Conservation (phyloP, 2,888 invertebrate species). For the Cephus pulcher region DNA sequence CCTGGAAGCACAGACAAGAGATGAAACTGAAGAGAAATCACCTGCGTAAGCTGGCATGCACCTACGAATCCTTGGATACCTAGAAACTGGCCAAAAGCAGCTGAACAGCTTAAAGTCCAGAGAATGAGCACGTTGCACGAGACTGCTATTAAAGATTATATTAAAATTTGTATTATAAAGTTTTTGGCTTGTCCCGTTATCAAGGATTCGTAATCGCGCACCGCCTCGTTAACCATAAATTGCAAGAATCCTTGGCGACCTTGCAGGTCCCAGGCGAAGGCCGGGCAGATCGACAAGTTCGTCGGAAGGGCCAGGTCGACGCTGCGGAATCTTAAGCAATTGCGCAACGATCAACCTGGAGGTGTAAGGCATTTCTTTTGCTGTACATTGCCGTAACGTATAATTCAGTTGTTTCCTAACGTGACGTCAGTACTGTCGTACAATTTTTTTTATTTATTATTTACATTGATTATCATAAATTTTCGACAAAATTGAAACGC, state of each 20-base stretch:
- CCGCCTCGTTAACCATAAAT: neutral
- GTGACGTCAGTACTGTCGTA: neutral
- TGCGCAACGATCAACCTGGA: constrained; percentile 57
- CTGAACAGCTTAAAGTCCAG: neutral
- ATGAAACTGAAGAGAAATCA: neutral
- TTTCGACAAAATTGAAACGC: neutral
- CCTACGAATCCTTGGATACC: neutral
- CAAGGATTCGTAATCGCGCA: neutral
- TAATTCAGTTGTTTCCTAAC: neutral
- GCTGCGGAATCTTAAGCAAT: constrained; percentile 42
- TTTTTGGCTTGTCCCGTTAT: neutral
- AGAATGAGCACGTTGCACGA: neutral
- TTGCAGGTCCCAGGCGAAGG: constrained; percentile 47
- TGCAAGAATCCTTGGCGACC: neutral
- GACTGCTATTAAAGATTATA: neutral
- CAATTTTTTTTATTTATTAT: neutral
- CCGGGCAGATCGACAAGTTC: constrained; percentile 50
- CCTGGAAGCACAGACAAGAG: constrained; percentile 49
- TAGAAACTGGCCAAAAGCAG: neutral
- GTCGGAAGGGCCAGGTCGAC: constrained; percentile 45
- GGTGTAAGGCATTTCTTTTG: constrained; percentile 40
- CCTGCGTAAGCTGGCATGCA: neutral
- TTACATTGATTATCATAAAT: neutral
- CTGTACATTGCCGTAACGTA: neutral
- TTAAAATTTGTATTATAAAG: neutral